Conservation (phyloP, 2,888 invertebrate species). For the Cabera pusaria region DNA sequence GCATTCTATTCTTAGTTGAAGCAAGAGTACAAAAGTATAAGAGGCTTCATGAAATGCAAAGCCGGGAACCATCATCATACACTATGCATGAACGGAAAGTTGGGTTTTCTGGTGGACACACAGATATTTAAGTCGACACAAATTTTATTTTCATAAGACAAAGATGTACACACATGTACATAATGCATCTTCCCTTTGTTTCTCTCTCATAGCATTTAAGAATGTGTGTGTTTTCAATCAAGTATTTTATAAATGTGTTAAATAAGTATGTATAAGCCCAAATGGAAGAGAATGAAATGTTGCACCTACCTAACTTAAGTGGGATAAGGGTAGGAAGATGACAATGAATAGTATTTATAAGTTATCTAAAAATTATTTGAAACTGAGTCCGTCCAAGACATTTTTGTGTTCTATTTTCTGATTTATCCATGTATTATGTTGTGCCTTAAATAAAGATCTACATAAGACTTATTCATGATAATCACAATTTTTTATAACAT, state of each 20-base stretch:
- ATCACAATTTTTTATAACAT: no score
- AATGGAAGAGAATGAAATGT: no score
- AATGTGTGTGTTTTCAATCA: no score
- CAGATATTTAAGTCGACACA: conserved; percentile 85
- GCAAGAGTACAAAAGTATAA: conserved; percentile 90
- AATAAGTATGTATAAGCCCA: no score
- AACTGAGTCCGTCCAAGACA: conserved; percentile 10
- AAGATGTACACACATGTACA: no score
- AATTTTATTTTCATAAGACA: conserved; percentile 8
- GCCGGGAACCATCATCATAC: conserved; percentile 86
- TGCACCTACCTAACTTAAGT: no score
- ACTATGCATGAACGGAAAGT: conserved; percentile 86
- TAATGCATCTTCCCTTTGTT: no score
- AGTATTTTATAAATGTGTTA: no score
- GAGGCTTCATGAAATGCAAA: conserved; percentile 87
- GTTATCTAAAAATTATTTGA: conserved; percentile 5
- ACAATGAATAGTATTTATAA: not conserved
- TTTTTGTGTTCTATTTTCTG: not conserved
- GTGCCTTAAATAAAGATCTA: conserved; percentile 8
- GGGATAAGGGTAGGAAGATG: no score
- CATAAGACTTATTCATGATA: not conserved
- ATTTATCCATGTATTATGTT: not conserved
- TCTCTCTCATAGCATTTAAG: no score
- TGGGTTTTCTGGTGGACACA: conserved; percentile 83
- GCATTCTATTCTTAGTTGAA: conserved; percentile 92